These are phyloP conservation scores for Tragelaphus oryx DNA, from an alignment of 2,797 vertebrate genomes.

Conservation along the genomic window DNA sequence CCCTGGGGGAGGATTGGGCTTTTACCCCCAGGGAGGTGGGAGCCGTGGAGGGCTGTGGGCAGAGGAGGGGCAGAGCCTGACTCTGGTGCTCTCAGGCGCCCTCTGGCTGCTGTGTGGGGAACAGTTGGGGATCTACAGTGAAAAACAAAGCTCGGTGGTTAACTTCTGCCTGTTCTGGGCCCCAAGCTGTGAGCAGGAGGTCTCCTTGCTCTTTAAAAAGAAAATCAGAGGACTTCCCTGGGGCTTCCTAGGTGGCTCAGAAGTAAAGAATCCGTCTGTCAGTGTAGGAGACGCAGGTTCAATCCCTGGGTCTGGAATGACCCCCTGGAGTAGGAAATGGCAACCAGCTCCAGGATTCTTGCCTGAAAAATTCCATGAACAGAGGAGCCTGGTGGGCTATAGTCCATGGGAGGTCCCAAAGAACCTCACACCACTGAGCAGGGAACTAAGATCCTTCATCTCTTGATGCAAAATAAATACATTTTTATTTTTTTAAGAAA, in stretches of 20 bases:
- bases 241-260: not conserved
- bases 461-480: not conserved
- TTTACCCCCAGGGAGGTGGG: not conserved
- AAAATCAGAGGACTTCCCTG: not conserved
- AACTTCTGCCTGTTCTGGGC: not conserved
- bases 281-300: not conserved
- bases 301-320: not conserved
- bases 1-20: rapidly evolving
- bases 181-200: not conserved
- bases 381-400: not conserved
- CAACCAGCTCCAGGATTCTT: not conserved
- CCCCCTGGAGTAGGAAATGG: not conserved
- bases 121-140: not conserved
- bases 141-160: not conserved
- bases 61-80: not conserved
- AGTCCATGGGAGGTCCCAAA: not conserved
- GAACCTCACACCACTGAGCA: not conserved
- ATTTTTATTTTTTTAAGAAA: not conserved
- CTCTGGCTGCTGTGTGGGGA: not conserved
- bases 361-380: not conserved
- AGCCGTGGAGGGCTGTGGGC: not conserved
- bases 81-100: not conserved
- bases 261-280: not conserved
- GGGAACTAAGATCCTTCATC: not conserved
- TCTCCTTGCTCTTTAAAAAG: not conserved